A percentile compares a stretch with the other conserved stretches of the same genome.
phyloP scores from a whole-genome alignment of 2,888 invertebrate genomes.

The Ophioninae sp. region DNA sequence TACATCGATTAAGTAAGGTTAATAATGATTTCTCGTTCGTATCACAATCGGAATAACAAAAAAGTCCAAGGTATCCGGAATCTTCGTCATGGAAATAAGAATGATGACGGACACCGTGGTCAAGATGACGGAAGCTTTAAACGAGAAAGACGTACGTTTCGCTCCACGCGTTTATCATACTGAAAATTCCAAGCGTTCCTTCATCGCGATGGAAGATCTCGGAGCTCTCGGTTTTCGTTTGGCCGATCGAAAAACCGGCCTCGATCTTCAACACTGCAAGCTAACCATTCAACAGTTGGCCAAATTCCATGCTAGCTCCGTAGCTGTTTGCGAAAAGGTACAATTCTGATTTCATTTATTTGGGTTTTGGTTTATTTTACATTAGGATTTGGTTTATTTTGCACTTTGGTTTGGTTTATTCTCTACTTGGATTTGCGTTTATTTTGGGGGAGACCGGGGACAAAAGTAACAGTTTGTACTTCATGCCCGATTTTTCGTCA shows the following conservation, averaged over 20 bases:
- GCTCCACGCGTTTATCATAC: slow-evolving; percentile 64
- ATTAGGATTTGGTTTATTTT: too few relatives aligned
- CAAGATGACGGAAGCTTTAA: slow-evolving; percentile 13
- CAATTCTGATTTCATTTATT: too few relatives aligned
- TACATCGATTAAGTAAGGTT: too few relatives aligned
- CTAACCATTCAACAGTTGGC: slow-evolving; percentile 82
- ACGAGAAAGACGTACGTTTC: slow-evolving; percentile 25
- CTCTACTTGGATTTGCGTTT: too few relatives aligned
- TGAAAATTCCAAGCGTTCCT: slow-evolving; percentile 72
- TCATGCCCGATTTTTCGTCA: too few relatives aligned
- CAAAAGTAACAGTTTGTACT: too few relatives aligned
- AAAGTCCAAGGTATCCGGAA: neutral
- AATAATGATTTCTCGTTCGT: slow-evolving; percentile 43
- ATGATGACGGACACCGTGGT: slow-evolving; percentile 23
- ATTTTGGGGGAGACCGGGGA: too few relatives aligned
- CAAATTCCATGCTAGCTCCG: slow-evolving; percentile 83
- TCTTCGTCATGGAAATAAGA: neutral
- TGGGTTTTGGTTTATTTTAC: too few relatives aligned
- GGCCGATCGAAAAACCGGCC: slow-evolving; percentile 82
- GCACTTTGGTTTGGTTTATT: too few relatives aligned
- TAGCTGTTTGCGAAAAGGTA: slow-evolving; percentile 81
- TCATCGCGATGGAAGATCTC: slow-evolving; percentile 73
- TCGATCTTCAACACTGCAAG: slow-evolving; percentile 82
- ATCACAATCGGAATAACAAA: neutral
- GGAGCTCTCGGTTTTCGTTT: slow-evolving; percentile 81